Evolutionary conservation across 2,888 invertebrate species (phyloP), one percentile per base, ranked within the genome.

Genomic region (Adelphocoris suturalis): DNA sequence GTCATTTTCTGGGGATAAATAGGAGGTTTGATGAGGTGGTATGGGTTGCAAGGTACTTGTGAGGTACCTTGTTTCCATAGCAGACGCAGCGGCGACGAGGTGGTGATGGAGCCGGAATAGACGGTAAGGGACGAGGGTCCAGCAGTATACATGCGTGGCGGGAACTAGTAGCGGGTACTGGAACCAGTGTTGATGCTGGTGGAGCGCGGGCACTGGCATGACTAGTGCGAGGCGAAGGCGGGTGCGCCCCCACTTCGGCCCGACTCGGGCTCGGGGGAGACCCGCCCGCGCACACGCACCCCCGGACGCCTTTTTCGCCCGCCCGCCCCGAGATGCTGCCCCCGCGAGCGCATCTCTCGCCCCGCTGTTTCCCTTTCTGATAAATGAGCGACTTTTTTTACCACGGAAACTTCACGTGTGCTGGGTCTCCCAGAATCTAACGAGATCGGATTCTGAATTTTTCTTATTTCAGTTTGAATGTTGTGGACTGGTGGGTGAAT

Each of bases 71-170:
- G 90, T 90, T 90, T 90, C 90, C 90, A 90, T 90, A 80, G 90
- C 90, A 78, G 90, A 86, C 13, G 86, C 85, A 57, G 90, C 86
- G 37, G 86, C 68, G 90, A 90, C 85, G 86, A 86, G 86, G 61
- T 85, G 90, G 78, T 86, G 90, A 27, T 90, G 90, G 52, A 90
- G 90, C 48, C 90, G 85, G 76, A 90, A 85, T 14, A 90, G 78
- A 61, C 86, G 85, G 76, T 81, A 78, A 16, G 90, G 90, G 47
- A 90, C 85, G 76, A 90, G 78, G 80, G 90, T 86, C 90, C 90
- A 90, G 80, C 90, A 90, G 90, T 90, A 90, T 86, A 90, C 90
- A 90, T 90, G 90, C 90, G 90, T 90, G 68, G 90, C 86, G 90
- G 90, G 90, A 85, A 80, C 57, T 28, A 86, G 86, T 19, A 90